Base-by-base conservation (phyloP, 1,140 invertebrate genomes). In the Gonatopus flavifemur region DNA sequence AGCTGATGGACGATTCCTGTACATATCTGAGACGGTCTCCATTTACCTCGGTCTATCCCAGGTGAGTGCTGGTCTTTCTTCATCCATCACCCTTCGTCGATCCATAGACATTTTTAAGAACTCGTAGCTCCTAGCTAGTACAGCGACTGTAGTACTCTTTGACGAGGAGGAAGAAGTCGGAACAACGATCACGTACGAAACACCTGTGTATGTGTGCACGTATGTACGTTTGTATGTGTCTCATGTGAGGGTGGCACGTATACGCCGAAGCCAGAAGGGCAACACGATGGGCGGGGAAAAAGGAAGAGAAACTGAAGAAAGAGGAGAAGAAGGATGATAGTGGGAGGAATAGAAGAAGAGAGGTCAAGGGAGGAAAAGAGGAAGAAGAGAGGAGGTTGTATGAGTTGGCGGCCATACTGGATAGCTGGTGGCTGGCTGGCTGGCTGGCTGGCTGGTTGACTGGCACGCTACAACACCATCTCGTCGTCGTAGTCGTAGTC, bases 1-100 rank as follows among this genome's bases (percentile, higher is more conserved):
- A 25, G 90, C 91, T 61, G 95, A 98, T 80, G 96, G 94, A 54
- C 84, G 95, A 69, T 98, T 98, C 80, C 84, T 98, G 66, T 98
- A 98, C 82, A 96, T 98, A 82, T 98, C 95, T 55, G 95, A 98
- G 84, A 98, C 95, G 56, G 95, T 98, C 63, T 98, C 95, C 69
- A 98, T 98, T 78, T 98, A 98, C 82, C 86, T 98, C 72, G 96
- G 96, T 63, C 86, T 98, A 71, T 98, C 95, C 78, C 96, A 98
- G 88, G 94, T 96, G 80, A 88, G 82, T 80, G 50, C 37, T 22
- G 24, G 19, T 18, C 5, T 6, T 10, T n/a, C 16, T 28, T 7
- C n/a, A 16, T 7, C 25, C 1, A n/a, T n/a, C n/a, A n/a, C n/a
- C n/a, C n/a, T n/a, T n/a, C n/a, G n/a, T n/a, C n/a, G n/a, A n/a